Evolutionary conservation across 2,797 vertebrate species (phyloP).

Genomic region (Sebastes goodei): DNA sequence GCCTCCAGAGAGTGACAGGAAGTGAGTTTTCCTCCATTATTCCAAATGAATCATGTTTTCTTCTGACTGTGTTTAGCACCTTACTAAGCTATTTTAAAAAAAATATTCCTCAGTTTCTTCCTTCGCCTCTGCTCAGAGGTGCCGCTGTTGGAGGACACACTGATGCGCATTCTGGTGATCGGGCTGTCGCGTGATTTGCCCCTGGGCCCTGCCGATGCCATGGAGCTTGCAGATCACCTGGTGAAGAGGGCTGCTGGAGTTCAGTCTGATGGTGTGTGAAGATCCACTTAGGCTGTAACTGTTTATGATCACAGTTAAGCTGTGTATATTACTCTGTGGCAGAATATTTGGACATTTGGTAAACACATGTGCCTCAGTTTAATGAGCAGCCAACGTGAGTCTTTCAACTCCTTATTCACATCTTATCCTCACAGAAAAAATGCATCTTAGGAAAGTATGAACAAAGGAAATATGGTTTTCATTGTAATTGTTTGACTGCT

Average conservation of each 20-base stretch:
- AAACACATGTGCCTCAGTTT: constrained; percentile 39
- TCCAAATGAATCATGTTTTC: not conserved
- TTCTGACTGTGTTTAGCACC: not conserved
- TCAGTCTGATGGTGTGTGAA: constrained; percentile 90
- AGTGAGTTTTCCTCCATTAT: constrained; percentile 83
- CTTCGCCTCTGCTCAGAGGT: constrained; percentile 98
- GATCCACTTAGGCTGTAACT: not conserved
- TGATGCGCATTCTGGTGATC: constrained; percentile 97
- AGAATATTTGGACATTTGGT: constrained; percentile 43
- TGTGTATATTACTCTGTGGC: constrained; percentile 21
- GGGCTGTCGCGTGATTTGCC: constrained; percentile 95
- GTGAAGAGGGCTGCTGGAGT: constrained; percentile 95
- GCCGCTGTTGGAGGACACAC: constrained; percentile 95
- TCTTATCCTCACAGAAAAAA: not conserved
- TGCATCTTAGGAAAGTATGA: constrained; percentile 4
- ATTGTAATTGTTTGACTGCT: not conserved
- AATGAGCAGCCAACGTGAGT: not conserved
- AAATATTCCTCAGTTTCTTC: constrained; percentile 88
- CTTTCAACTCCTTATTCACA: not conserved
- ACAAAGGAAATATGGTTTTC: not conserved
- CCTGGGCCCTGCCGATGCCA: constrained; percentile 94
- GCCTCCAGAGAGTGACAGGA: constrained; percentile 98
- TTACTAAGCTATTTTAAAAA: not conserved
- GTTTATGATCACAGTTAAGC: constrained; percentile 6
- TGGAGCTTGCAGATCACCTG: constrained; percentile 98